Evolutionary conservation across 2,113 vertebrate genomes (phyloP), one percentile per base, ranked within the genome.

Genomic region (Gorsachius goisagi): DNA sequence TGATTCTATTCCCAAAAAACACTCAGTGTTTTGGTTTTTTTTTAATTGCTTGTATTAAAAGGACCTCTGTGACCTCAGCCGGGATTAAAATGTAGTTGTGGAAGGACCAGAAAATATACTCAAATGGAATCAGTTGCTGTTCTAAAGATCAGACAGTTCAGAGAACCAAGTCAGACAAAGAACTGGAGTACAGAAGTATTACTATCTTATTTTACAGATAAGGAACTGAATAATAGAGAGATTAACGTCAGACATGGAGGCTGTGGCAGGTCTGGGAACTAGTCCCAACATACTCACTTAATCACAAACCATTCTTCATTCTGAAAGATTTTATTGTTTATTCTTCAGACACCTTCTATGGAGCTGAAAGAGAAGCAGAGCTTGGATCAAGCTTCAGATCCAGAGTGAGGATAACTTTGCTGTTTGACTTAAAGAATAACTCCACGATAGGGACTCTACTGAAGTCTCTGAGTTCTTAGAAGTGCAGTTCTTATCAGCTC

Each of bases 271-370:
- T 69, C 45, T 93, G 45, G 55, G 59, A 95, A 67, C 47, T 18
- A 47, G 41, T 71, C n/a, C 21, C 47, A 68, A 26, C 20, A 67
- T 58, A 74, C 23, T 84, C 92, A 33, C 52, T 90, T 93, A 78
- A 81, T 88, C 84, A 81, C 27, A 81, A 88, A 13, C 63, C 26
- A 41, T 77, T 83, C 44, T 88, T 84, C 16, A 55, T 80, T 90
- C 63, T 84, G 82, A 93, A 96, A 96, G 30, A 63, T 67, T 90
- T 80, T 84, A 76, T 86, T 95, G 62, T 66, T 91, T 90, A 47
- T 63, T 90, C 52, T 86, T 88, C 45, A 84, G 72, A 80, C 63
- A 63, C 26, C 10, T 88, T 94, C 24, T 56, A 2, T 83, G 72
- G 18, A 80, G 12, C 39, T 85, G 45, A 89, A 93, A 90, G 35